phyloP scores from a whole-genome alignment of 1,140 invertebrate species.

The Megalonaias nervosa region DNA sequence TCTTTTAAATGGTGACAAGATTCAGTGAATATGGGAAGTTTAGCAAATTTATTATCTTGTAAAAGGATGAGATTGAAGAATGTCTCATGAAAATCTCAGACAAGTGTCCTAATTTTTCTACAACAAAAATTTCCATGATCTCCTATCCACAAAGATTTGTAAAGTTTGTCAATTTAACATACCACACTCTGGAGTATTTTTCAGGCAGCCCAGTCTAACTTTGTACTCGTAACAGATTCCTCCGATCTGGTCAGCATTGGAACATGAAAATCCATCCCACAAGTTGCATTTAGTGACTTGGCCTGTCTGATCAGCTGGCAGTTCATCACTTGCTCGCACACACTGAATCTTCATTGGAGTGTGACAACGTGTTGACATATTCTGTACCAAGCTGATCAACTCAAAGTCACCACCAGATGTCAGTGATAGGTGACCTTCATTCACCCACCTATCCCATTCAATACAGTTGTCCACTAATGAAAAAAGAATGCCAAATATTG shows the following conservation, averaged over 20 bases:
- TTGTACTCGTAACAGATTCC: conserved; percentile 63
- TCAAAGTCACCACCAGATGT: conserved; percentile 41
- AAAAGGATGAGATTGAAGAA: too few species aligned
- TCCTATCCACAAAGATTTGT: too few species aligned
- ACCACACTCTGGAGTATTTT: conserved; percentile 45
- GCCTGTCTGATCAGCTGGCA: conserved; percentile 32
- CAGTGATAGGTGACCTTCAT: conserved; percentile 38
- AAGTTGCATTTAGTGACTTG: conserved; percentile 83
- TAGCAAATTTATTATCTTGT: too few species aligned
- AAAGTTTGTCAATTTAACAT: conserved; percentile 18
- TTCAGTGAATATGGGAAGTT: too few species aligned
- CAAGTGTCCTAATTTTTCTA: too few species aligned
- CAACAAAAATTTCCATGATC: too few species aligned
- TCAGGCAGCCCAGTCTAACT: conserved; percentile 61
- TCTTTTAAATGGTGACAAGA: too few species aligned
- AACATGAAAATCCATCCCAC: conserved; percentile 81
- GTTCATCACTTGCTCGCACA: conserved; percentile 41
- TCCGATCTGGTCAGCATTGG: conserved; percentile 45
- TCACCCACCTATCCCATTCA: conserved; percentile 52
- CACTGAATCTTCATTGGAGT: conserved; percentile 59
- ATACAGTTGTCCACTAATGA: conserved; percentile 40
- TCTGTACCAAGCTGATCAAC: conserved; percentile 31
- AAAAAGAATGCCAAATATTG: too few species aligned
- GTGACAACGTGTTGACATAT: conserved; percentile 31
- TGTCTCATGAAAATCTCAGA: too few species aligned